Base-by-base conservation (phyloP, 2,113 vertebrate species). In the Coryphaenoides rupestris region DNA sequence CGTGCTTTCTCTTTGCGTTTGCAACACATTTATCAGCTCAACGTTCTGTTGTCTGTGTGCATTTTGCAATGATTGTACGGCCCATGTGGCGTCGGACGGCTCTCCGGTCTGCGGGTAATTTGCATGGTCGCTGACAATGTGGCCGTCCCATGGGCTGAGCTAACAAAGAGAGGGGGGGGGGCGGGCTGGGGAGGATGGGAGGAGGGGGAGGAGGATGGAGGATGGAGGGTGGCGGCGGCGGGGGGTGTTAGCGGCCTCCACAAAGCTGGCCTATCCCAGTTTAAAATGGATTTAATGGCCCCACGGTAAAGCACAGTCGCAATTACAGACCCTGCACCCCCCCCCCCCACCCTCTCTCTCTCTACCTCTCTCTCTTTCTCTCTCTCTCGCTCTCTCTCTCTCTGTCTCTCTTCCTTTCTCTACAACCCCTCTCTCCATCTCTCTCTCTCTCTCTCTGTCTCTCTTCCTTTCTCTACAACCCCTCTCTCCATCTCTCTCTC, bases 241-340 rank as follows among this genome's bases (percentile, higher is more conserved):
- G 55, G 7, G 54, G 21, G 55, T 24, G 55, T 15, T 28, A n/a
- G 55, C 17, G n/a, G 22, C 55, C 40, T 63, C 23, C 19, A n/a
- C 46, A 50, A 23, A 46, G 65, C 65, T 28, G 26, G 23, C 47
- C 50, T 46, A 62, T 69, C 19, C 24, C 28, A 24, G 60, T 73
- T 63, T 60, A 59, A 67, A 66, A 73, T 70, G 68, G 58, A 19
- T 63, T 68, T 49, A 64, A 58, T 62, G 56, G 47, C 19, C 47
- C n/a, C 33, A 40, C 33, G 33, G 33, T 40, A 56, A 66, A 49
- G 56, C 47, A 71, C 46, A 24, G 45, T 53, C 66, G 73, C 69
- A 66, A 56, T 58, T 17, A 21, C 60, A 17, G 21, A 26, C 17
- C 45, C 15, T 21, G 33, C 33, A 40, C 13, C 33, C 13, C 33